Evolutionary conservation across 2,797 vertebrate genomes (phyloP), one percentile per base, ranked within the genome.

Genomic region (Acanthis flammea): DNA sequence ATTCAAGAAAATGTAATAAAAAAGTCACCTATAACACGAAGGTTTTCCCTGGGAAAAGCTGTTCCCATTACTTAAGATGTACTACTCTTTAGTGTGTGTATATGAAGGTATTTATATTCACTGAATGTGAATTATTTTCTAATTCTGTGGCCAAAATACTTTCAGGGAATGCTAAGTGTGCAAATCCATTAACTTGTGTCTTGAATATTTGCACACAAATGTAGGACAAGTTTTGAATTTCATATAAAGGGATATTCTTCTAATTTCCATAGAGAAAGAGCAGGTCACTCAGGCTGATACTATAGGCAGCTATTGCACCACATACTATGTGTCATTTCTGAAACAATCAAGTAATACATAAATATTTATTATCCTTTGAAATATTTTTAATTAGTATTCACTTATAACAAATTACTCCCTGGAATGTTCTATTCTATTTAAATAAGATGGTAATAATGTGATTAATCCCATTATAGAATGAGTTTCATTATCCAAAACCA

Each of bases 41-140:
- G 57, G 28, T 77, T 87, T 95, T 96, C 74, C 67, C 61, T 77
- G 81, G 84, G 80, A 97, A 95, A 94, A 95, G 30, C 37, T 88
- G 33, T 73, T 94, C 74, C 48, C 77, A 71, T 93, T 90, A 86
- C 50, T 88, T 86, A 68, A 95, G 82, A 92, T 58, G 15, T 68
- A 88, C 70, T 77, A 33, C 57, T 58, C 72, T 77, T 86, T 9
- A 76, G 77, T 57, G 74, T 47, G 55, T 37, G 30, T 22, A 73
- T 70, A 74, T 89, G 66, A 85, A 90, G 71, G 42, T 33, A 31
- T 87, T 94, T 91, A 71, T 92, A 87, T 39, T 79, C 86, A 76
- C 23, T 41, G 37, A 88, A 86, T 60, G 31, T 42, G 44, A 86
- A 47, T 41, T 85, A 60, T 63, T 86, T 85, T 74, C 37, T 71